phyloP scores from a whole-genome alignment of 2,113 vertebrate species.

The Callipepla squamata region DNA sequence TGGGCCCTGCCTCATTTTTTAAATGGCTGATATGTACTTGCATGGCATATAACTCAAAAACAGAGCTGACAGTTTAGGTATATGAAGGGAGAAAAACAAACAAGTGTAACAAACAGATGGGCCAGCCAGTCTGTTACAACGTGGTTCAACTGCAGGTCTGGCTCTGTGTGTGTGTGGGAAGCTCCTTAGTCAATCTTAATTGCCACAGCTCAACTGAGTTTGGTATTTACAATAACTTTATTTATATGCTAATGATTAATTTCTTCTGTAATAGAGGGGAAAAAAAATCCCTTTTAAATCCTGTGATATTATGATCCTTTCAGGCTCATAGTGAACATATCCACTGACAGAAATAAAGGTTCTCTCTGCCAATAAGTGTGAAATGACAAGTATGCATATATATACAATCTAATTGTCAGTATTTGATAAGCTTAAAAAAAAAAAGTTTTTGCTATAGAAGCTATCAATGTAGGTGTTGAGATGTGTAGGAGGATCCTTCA shows the following conservation, averaged over 20 bases:
- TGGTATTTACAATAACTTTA: slow-evolving; percentile 17
- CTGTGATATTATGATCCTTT: neutral
- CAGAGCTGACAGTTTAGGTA: slow-evolving; percentile 11
- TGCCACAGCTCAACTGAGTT: neutral
- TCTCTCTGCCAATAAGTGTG: slow-evolving; percentile 4
- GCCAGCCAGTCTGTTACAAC: slow-evolving; percentile 33
- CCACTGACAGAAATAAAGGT: neutral
- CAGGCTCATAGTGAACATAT: neutral
- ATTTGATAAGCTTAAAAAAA: slow-evolving; percentile 14
- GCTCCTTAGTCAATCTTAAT: slow-evolving; percentile 9
- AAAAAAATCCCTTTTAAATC: neutral
- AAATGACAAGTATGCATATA: slow-evolving; percentile 6
- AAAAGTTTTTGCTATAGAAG: slow-evolving; percentile 33
- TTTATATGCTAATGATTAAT: neutral
- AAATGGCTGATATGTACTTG: neutral
- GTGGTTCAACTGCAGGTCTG: slow-evolving; percentile 13
- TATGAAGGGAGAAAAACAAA: slow-evolving; percentile 16
- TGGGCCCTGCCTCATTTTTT: neutral
- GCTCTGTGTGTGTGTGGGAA: neutral
- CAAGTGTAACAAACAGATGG: slow-evolving; percentile 24
- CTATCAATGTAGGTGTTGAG: neutral
- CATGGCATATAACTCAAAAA: neutral
- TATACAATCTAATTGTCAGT: slow-evolving; percentile 19
- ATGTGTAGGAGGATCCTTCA: neutral
- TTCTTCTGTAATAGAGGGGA: neutral